Evolutionary conservation across 2,113 vertebrate genomes (phyloP).

Genomic region (Zosterops japonicus): DNA sequence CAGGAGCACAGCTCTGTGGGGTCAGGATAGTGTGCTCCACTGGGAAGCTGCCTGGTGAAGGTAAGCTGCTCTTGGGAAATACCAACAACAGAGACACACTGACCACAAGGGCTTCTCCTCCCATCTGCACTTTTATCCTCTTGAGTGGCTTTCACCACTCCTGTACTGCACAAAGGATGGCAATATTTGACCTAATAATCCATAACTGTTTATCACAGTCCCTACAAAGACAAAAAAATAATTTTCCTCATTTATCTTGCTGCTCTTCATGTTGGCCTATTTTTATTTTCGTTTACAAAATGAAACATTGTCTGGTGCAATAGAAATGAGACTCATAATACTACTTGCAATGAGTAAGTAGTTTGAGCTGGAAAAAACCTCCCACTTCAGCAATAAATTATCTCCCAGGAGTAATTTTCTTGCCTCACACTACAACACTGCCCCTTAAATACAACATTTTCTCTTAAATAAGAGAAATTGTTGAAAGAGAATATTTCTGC

Average conservation of each 20-base stretch:
- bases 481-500: neutral
- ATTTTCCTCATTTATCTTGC: neutral
- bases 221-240: neutral
- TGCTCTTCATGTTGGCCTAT: neutral
- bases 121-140: neutral
- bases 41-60: neutral
- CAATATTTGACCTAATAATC: neutral
- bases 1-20: rapidly evolving
- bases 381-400: neutral
- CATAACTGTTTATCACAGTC: neutral
- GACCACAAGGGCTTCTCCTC: neutral
- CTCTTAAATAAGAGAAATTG: neutral
- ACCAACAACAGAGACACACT: neutral
- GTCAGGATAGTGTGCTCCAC: rapidly evolving
- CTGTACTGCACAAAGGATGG: neutral
- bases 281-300: neutral
- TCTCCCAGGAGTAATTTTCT: neutral
- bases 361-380: neutral
- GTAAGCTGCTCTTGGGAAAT: rapidly evolving
- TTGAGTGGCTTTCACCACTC: neutral
- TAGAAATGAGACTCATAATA: neutral
- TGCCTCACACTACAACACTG: neutral
- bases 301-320: neutral
- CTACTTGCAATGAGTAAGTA: neutral
- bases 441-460: neutral